Conservation (phyloP, 2,113 vertebrate species). For the Petrocephalus microphthalmus region DNA sequence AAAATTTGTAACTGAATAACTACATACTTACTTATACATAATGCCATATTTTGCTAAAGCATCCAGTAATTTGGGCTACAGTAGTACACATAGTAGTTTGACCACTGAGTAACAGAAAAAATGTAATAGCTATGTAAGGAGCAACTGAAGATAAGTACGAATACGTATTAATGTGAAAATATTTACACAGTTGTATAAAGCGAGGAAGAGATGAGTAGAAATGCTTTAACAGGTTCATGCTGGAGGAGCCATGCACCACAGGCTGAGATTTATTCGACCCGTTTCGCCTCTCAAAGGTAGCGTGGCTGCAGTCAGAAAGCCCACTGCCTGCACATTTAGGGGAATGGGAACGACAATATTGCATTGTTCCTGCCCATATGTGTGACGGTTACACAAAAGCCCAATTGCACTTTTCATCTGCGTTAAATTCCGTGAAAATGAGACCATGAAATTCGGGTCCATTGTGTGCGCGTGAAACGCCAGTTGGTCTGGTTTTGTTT, state of each 20-base stretch:
- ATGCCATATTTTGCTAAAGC: neutral
- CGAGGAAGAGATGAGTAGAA: neutral
- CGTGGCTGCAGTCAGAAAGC: conserved; percentile 5
- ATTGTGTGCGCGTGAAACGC: conserved; percentile 2
- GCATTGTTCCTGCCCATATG: conserved; percentile 19
- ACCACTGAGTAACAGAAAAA: neutral
- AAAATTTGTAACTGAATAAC: neutral
- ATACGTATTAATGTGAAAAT: neutral
- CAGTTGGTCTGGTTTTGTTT: conserved; percentile 11
- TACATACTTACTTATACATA: neutral
- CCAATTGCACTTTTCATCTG: conserved; percentile 16
- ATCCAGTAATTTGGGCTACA: neutral
- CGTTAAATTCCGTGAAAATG: conserved; percentile 20
- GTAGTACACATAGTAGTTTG: neutral
- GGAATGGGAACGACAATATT: conserved; percentile 15
- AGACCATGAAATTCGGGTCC: conserved; percentile 7
- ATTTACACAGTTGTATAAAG: neutral
- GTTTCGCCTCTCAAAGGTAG: neutral
- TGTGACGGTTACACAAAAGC: conserved; percentile 21
- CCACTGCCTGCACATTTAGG: conserved; percentile 6
- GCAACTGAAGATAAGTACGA: neutral
- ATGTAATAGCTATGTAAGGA: neutral
- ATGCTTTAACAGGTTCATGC: neutral
- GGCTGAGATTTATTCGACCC: neutral
- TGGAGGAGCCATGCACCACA: neutral